Conservation (phyloP, 2,113 vertebrate genomes). For the Polypterus senegalus region DNA sequence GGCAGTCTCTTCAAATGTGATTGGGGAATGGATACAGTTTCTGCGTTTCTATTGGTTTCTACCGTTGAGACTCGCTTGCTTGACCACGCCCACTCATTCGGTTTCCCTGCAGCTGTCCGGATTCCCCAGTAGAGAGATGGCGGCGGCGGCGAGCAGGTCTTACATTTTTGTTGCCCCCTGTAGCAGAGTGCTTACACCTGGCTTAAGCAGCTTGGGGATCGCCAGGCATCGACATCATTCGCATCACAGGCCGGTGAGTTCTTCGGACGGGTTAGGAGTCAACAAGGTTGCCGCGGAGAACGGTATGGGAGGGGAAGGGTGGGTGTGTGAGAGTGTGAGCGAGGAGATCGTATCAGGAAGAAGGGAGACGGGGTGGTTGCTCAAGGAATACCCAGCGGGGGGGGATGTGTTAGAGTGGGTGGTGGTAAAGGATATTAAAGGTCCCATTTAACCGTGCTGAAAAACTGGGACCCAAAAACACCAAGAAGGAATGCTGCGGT, state of each 20-base stretch:
- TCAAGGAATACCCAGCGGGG: slow-evolving; percentile 9
- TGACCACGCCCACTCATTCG: slow-evolving; percentile 29
- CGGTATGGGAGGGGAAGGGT: slow-evolving; percentile 17
- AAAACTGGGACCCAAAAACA: too few relatives aligned
- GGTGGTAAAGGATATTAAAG: background rate
- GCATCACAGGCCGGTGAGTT: slow-evolving; percentile 57
- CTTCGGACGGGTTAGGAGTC: slow-evolving; percentile 26
- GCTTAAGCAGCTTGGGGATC: slow-evolving; percentile 48
- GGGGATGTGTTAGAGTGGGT: slow-evolving; percentile 13
- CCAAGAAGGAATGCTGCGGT: too few relatives aligned
- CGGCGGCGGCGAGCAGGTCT: slow-evolving; percentile 62
- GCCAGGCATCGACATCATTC: slow-evolving; percentile 48
- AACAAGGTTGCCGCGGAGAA: background rate
- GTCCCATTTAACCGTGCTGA: too few relatives aligned
- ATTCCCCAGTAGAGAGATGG: slow-evolving; percentile 56
- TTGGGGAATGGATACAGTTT: too few relatives aligned
- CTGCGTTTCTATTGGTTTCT: too few relatives aligned
- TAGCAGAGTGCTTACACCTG: slow-evolving; percentile 44
- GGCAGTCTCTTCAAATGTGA: too few relatives aligned
- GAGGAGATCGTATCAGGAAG: background rate
- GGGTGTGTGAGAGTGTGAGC: background rate
- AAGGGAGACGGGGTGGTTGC: slow-evolving; percentile 24
- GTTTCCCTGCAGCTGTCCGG: slow-evolving; percentile 56
- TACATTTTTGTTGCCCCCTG: slow-evolving; percentile 59
- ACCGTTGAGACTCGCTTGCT: background rate